phyloP scores from a whole-genome alignment of 2,797 vertebrate species.

The Lepilemur septentrionalis region DNA sequence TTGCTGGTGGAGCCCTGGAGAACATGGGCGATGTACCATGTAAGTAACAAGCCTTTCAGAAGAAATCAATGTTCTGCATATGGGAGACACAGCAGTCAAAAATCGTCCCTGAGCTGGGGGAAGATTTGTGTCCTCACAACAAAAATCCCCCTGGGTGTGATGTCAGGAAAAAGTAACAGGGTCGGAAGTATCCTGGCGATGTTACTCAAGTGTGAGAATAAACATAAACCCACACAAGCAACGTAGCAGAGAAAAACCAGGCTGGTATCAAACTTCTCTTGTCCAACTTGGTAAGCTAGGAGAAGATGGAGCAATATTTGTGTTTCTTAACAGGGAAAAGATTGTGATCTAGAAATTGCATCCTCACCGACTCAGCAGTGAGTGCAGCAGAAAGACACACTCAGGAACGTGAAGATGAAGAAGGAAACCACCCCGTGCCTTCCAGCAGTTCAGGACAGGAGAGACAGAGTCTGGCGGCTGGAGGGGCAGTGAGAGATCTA shows the following conservation, averaged over 20 bases:
- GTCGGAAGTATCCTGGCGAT: neutral
- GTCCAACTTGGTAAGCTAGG: neutral
- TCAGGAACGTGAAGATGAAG: rapidly evolving
- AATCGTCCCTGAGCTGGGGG: neutral
- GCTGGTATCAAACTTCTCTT: neutral
- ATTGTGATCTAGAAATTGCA: neutral
- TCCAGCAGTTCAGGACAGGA: neutral
- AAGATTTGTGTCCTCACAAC: neutral
- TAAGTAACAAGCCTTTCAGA: neutral
- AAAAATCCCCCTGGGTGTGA: neutral
- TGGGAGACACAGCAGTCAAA: neutral
- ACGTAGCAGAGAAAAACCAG: neutral
- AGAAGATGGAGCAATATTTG: neutral
- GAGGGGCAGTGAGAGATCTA: neutral
- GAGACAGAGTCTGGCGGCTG: neutral
- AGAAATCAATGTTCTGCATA: neutral
- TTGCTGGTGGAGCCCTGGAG: neutral
- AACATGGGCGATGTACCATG: neutral
- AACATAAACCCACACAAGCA: neutral
- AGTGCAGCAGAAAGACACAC: neutral
- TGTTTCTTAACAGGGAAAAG: neutral
- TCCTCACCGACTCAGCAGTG: neutral
- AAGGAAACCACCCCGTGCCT: neutral
- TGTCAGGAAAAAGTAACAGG: neutral
- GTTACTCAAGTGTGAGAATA: neutral